These are phyloP conservation scores for Papilio aristodemus DNA, from an alignment of 1,140 invertebrate genomes.

Conservation along the genomic window DNA sequence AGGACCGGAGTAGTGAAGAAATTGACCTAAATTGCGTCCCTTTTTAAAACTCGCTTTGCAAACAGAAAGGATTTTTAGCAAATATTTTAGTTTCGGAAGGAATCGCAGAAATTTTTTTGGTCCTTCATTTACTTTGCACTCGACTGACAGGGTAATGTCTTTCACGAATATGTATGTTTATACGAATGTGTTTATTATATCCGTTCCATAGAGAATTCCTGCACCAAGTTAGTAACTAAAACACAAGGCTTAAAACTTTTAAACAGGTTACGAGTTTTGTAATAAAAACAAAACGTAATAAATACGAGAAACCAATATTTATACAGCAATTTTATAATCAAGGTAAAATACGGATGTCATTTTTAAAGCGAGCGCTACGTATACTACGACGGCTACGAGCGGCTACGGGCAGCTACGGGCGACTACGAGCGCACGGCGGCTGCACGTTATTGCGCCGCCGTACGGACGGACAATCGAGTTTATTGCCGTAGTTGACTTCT, in stretches of 20 bases:
- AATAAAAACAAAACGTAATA: background rate
- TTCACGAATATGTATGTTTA: no score
- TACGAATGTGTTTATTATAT: no score
- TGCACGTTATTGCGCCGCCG: slow-evolving; percentile 25
- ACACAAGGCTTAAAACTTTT: no score
- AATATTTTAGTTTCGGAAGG: slow-evolving; percentile 24
- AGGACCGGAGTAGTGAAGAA: slow-evolving; percentile 40
- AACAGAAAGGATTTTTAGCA: slow-evolving; percentile 39
- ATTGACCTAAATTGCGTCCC: slow-evolving; percentile 51
- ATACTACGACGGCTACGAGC: background rate
- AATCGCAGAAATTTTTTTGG: slow-evolving; percentile 32
- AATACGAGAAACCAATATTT: background rate
- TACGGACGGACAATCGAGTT: slow-evolving; percentile 27
- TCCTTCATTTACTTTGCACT: slow-evolving; percentile 27
- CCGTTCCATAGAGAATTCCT: no score
- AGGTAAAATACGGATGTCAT: slow-evolving; percentile 7
- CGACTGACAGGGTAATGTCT: no score
- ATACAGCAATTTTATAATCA: slow-evolving; percentile 6
- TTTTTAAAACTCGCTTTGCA: slow-evolving; percentile 47
- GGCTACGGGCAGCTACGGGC: background rate
- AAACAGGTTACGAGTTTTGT: background rate
- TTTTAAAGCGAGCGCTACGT: slow-evolving; percentile 12
- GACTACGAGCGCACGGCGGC: background rate
- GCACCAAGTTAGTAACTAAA: no score
- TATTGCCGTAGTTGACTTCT: slow-evolving; percentile 26